Percentiles rank a stretch among this genome's conserved stretches.
Evolutionary conservation across 2,113 vertebrate species (phyloP).

Genomic region (Rhinoderma darwinii): DNA sequence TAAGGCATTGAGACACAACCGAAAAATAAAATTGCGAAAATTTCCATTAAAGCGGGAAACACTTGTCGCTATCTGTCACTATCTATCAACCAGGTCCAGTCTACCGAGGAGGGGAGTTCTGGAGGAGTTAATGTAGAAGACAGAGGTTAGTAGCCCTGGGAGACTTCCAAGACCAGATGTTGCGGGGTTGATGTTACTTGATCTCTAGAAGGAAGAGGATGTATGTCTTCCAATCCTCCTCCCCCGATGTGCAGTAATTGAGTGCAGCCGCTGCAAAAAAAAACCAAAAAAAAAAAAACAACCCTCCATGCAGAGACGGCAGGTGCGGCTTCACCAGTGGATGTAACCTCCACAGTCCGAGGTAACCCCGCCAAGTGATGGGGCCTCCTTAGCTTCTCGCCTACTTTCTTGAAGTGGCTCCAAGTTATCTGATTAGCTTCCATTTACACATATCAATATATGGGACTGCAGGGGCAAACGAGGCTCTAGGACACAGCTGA

Average conservation of each 20-base stretch:
- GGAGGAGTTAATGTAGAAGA: slow-evolving; percentile 52
- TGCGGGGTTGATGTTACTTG: slow-evolving; percentile 56
- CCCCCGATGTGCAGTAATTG: slow-evolving; percentile 65
- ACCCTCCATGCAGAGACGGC: slow-evolving; percentile 51
- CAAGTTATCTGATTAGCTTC: slow-evolving; percentile 32
- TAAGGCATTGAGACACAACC: no score
- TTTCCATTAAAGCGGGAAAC: no score
- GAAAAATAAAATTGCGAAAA: no score
- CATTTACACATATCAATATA: slow-evolving; percentile 22
- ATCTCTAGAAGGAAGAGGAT: slow-evolving; percentile 57
- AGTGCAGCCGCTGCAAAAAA: slow-evolving; percentile 61
- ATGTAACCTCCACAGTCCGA: slow-evolving; percentile 49
- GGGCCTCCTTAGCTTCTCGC: background rate
- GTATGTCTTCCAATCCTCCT: slow-evolving; percentile 56
- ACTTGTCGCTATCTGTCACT: slow-evolving; percentile 1
- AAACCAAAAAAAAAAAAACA: slow-evolving; percentile 22
- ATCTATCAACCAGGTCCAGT: background rate
- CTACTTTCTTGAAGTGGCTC: slow-evolving; percentile 13
- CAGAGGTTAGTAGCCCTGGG: slow-evolving; percentile 64
- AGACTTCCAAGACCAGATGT: slow-evolving; percentile 57
- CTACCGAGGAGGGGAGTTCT: background rate
- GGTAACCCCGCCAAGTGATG: slow-evolving; percentile 21
- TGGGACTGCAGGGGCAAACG: background rate
- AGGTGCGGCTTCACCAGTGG: slow-evolving; percentile 67
- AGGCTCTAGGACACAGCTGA: background rate